Evolutionary conservation across 2,113 vertebrate genomes (phyloP), one percentile per base, ranked within the genome.

Genomic region (Corydoras sp.): DNA sequence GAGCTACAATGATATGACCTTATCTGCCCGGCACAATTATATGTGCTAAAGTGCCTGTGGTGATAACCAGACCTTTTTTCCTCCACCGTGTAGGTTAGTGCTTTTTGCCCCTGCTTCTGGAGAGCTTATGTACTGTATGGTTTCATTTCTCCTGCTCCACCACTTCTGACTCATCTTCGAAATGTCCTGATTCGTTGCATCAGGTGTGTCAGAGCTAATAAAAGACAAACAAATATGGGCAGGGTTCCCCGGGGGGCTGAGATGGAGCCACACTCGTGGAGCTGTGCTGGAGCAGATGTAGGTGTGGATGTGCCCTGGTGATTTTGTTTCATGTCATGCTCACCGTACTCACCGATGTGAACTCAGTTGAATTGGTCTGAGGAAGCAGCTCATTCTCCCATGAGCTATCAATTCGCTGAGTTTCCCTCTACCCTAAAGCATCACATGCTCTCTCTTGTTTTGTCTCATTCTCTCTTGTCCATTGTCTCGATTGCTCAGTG

Each of bases 381-480:
- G 50, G 30, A 31, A 67, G 14, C 18, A 58, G 53, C 31, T 43
- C 24, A 32, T 68, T 56, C 72, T 62, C 58, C 64, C 32, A 58
- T 53, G 56, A 61, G 53, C 58, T 15, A 48, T 72, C 53, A 43
- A 58, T 65, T 74, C 30, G 43, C 29, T 68, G 72, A 53, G 30
- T 62, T 55, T 62, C 65, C 31, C 48, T 50, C 50, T 68, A 65
- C 65, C 56, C 58, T 67, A 30, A 48, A 67, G 58, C 72, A 55
- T 51, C 55, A 50, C 61, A 55, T 49, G 65, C 65, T 56, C 12
- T 65, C 10, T 8, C 29, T 35, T 56, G 49, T 7, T 56, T 2
- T 10, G 56, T 51, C 14, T 64, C 24, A 4, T 56, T 59, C 49
- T 72, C 18, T 31, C 31, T 14, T 7, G 14, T 11, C 48, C 10